Evolutionary conservation across 2,888 invertebrate species (phyloP), one percentile per base, ranked within the genome.

Genomic region (Diplolepis rosae): DNA sequence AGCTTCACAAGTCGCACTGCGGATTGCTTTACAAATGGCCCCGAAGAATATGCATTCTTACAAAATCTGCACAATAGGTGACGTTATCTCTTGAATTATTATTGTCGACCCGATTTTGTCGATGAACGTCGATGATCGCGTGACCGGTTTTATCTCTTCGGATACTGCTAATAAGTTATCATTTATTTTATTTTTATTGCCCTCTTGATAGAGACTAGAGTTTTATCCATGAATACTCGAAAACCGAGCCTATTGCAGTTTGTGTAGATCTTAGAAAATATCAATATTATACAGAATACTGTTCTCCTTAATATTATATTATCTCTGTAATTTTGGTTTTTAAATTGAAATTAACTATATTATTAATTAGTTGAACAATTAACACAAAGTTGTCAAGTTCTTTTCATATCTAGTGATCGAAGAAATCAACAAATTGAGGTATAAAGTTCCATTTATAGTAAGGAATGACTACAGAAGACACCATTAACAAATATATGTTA

Each of bases 91-190:
- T 22, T n/a, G 0, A 30, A 54, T 32, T 61, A 39, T 61, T 61
- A 61, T 61, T 61, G 61, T 61, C 61, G 39, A 27, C 39, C 61
- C 61, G 24, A 24, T 61, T 61, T 61, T 61, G 39, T n/a, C 24
- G 15, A 61, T 61, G 24, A 24, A 42, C 39, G 9, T 42, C 24
- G 39, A 56, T 56, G 56, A 61, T 61, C 61, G 39, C 35, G 61
- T 61, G 35, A 39, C 39, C 39, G 15, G 61, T 61, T 61, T 61
- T 61, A 61, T 61, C 61, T 61, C 61, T 24, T 24, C 24, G 24
- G 22, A 61, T 39, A 35, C 39, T 39, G 35, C 61, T 42, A 61
- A 42, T 61, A 24, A 61, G 35, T 61, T 39, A 39, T 61, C 61
- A 61, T 9, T 35, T 39, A 61, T n/a, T 39, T 61, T 61, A 24